phyloP scores from a whole-genome alignment of 2,888 invertebrate genomes.

The Andrena bicolor region DNA sequence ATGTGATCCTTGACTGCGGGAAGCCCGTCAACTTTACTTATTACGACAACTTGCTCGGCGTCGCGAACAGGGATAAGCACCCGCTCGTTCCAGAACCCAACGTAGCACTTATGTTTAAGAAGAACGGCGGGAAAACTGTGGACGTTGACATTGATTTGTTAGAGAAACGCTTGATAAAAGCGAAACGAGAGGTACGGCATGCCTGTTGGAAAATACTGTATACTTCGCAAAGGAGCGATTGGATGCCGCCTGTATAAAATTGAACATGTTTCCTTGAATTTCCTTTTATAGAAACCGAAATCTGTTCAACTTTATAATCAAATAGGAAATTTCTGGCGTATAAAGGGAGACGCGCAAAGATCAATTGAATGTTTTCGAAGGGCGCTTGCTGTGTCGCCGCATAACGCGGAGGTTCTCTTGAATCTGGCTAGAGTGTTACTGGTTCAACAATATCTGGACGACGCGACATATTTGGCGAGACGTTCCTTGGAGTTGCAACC shows the following conservation, averaged over 20 bases:
- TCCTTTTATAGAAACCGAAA: conserved; percentile 89
- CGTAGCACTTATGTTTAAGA: conserved; percentile 92
- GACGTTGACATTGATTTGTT: conserved; percentile 91
- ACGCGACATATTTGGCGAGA: conserved; percentile 94
- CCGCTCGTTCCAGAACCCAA: conserved; percentile 94
- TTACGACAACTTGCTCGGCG: conserved; percentile 94
- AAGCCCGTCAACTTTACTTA: conserved; percentile 95
- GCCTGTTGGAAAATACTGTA: background rate
- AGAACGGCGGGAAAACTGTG: conserved; percentile 87
- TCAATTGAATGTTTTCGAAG: conserved; percentile 96
- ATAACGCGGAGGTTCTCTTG: conserved; percentile 94
- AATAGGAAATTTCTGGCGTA: conserved; percentile 96
- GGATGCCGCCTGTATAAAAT: background rate
- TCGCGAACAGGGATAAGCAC: conserved; percentile 93
- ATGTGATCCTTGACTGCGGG: conserved; percentile 92
- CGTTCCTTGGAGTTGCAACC: conserved; percentile 94
- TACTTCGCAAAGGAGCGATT: background rate
- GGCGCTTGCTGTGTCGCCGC: conserved; percentile 93
- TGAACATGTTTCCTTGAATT: conserved; percentile 3
- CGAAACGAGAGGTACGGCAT: conserved; percentile 89
- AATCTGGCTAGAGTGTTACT: conserved; percentile 94
- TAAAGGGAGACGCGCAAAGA: conserved; percentile 94
- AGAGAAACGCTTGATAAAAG: conserved; percentile 91
- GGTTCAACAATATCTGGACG: conserved; percentile 95
- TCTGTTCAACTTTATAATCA: conserved; percentile 95